Percentiles rank a stretch among this genome's conserved stretches.
Conservation (phyloP, 2,888 invertebrate species). For the Priocnemis perturbator region DNA sequence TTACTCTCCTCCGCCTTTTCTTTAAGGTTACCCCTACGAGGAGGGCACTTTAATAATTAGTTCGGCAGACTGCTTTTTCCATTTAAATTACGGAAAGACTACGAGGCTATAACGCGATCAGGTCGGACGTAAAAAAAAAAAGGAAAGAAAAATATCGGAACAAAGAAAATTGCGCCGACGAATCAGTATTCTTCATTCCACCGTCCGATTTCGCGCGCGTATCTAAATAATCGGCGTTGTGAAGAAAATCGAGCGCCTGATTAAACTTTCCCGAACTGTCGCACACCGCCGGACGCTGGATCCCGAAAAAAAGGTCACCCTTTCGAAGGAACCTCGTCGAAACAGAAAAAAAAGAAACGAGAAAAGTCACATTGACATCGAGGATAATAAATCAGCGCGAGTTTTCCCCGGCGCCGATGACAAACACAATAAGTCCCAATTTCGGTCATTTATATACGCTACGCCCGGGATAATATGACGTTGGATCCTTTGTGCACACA, state of each 20-base stretch:
- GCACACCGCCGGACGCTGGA: constrained; percentile 5
- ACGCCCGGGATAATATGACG: constrained; percentile 73
- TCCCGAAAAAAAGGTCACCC: constrained; percentile 21
- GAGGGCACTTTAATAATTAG: constrained; percentile 41
- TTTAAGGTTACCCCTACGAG: neutral
- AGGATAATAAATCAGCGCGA: constrained; percentile 62
- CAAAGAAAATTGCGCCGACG: too few species aligned
- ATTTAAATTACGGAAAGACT: constrained; percentile 32
- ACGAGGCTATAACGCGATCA: too few species aligned
- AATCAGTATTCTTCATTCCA: too few species aligned
- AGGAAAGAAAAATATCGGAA: too few species aligned
- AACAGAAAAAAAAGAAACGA: too few species aligned
- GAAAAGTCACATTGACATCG: constrained; percentile 3
- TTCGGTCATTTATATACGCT: constrained; percentile 75
- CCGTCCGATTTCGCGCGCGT: too few species aligned
- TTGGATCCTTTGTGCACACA: constrained; percentile 74
- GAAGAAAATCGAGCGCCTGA: too few species aligned
- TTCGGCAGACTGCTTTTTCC: constrained; percentile 20
- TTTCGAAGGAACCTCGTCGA: neutral
- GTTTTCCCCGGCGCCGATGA: constrained; percentile 67
- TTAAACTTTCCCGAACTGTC: too few species aligned
- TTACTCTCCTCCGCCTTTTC: constrained; percentile 31
- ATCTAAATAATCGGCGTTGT: too few species aligned
- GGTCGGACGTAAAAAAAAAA: too few species aligned
- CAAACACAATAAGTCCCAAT: constrained; percentile 75